Percentiles rank a stretch among this genome's conserved stretches.
These are phyloP conservation scores for Nerophis lumbriciformis DNA, from an alignment of 2,113 vertebrate species.

Conservation along the genomic window DNA sequence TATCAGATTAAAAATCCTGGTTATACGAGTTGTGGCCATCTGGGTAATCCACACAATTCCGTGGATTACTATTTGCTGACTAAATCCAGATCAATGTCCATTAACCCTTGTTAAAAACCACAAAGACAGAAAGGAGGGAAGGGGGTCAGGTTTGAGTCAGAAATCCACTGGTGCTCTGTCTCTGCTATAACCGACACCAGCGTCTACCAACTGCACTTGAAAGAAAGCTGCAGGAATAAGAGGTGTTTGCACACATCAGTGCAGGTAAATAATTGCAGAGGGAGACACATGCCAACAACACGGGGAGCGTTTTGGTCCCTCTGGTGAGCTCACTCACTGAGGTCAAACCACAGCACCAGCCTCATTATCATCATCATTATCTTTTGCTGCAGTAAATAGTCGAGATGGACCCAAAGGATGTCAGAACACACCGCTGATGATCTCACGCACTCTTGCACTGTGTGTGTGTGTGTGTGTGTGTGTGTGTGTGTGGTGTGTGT, in stretches of 20 bases:
- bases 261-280: slow-evolving; percentile 71
- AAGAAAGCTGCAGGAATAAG: slow-evolving; percentile 13
- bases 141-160: slow-evolving; percentile 24
- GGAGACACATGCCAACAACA: slow-evolving; percentile 40
- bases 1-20: slow-evolving; percentile 34
- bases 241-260: slow-evolving; percentile 70
- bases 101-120: slow-evolving; percentile 26
- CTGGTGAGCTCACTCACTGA: not conserved
- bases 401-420: not conserved
- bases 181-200: no score
- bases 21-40: slow-evolving; percentile 42
- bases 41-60: slow-evolving; percentile 48
- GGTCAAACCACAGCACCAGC: not conserved
- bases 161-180: slow-evolving; percentile 34
- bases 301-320: slow-evolving; percentile 4
- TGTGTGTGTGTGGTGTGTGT: no score
- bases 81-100: slow-evolving; percentile 52
- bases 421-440: no score
- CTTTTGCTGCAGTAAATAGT: not conserved
- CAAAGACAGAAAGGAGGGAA: not conserved
- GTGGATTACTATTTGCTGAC: slow-evolving; percentile 39
- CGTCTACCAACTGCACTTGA: no score
- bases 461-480: not conserved
- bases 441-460: not conserved
- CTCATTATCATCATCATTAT: not conserved